Evolutionary conservation across 2,797 vertebrate species (phyloP).

Genomic region (Cyprinodon diabolis): DNA sequence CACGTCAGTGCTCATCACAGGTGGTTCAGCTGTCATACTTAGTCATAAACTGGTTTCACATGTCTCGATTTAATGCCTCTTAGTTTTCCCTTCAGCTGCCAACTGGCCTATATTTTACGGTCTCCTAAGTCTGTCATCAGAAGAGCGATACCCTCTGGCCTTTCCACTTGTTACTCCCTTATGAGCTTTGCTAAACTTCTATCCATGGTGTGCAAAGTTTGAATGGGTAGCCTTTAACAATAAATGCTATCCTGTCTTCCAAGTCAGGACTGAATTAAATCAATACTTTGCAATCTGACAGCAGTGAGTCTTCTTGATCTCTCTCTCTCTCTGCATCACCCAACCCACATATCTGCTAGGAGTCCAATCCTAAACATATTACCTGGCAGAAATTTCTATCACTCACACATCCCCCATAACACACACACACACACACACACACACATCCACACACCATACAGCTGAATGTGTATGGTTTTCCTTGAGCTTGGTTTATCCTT

Average conservation of each 20-base stretch:
- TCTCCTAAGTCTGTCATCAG: constrained; percentile 32
- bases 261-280: constrained; percentile 14
- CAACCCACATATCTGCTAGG: constrained; percentile 8
- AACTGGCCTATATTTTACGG: constrained; percentile 40
- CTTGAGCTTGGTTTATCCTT: constrained; percentile 30
- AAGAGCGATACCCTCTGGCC: constrained; percentile 30
- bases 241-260: constrained; percentile 1
- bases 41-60: constrained; percentile 37
- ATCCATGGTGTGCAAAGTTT: background rate
- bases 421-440: background rate
- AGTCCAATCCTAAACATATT: constrained; percentile 18
- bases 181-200: constrained; percentile 4
- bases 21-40: constrained; percentile 45
- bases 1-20: constrained; percentile 50
- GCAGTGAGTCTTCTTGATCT: constrained; percentile 8
- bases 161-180: constrained; percentile 15
- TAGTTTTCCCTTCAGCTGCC: constrained; percentile 42
- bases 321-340: constrained; percentile 4
- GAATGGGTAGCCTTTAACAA: constrained; percentile 5
- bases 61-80: constrained; percentile 42
- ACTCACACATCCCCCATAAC: background rate
- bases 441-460: constrained; percentile 2
- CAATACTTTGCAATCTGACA: constrained; percentile 11
- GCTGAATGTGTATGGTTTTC: constrained; percentile 23
- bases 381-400: constrained; percentile 11